Evolutionary conservation across 2,797 vertebrate genomes (phyloP), one percentile per base, ranked within the genome.

Genomic region (Protosalanx chinensis): DNA sequence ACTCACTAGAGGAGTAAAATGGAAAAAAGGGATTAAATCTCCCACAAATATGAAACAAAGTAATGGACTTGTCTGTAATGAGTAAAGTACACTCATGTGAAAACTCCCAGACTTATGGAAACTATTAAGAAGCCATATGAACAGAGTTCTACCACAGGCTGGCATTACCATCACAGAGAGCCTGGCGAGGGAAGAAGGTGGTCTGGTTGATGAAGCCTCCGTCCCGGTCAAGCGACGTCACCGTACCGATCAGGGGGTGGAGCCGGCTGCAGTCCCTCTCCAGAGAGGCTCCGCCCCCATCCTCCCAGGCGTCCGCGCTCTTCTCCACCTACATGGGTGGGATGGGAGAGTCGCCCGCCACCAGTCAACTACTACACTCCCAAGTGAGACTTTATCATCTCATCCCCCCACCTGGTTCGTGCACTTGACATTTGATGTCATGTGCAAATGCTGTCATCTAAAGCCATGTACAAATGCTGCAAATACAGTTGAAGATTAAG

Each of bases 131-230:
- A 46, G 41, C 33, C 33, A 35, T 13, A 13, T 46, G 41, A 46
- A 46, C 8, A 46, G 8, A 16, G 4, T 56, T 56, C 15, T 3
- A 74, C 2, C 32, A 23, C 37, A 67, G n/a, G 68, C 6, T 10
- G 51, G 32, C 1, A 1, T 16, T 85, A 97, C 97, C 96, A 91
- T 97, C 93, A 70, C 90, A 95, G 33, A 97, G 92, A 0, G 89
- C 85, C 64, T 83, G 18, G 79, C 89, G 82, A 13, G 93, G 78
- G 75, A 98, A 99, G 83, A 84, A 93, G 0, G 95, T 98, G 15
- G 91, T 95, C 82, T 93, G 85, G 77, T 92, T 98, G 80, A 99
- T 97, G 79, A 90, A 92, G 71, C 97, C 97, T 5, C 91, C 85
- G 2, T 88, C 71, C 66, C 88, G 83, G 68, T 88, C 85, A 70